These are phyloP conservation scores for Myotis planiceps DNA, from an alignment of 2,797 vertebrate genomes.

Conservation along the genomic window DNA sequence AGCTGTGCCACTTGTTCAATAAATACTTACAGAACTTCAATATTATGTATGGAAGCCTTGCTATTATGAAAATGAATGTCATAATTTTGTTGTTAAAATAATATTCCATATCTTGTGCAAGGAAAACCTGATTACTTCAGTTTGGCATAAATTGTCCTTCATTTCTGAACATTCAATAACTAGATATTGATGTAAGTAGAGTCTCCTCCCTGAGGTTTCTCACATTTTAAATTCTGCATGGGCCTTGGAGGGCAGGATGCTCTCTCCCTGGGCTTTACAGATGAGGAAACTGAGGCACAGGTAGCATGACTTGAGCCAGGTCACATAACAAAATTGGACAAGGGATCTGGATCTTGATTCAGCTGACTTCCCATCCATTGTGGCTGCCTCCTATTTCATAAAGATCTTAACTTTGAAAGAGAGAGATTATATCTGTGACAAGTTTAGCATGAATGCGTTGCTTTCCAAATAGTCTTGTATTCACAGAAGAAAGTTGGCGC, in stretches of 20 bases:
- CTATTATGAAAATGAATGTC: neutral
- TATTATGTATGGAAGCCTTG: neutral
- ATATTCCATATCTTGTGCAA: neutral
- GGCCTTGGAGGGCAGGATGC: neutral
- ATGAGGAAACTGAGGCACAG: neutral
- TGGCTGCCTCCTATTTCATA: neutral
- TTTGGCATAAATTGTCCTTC: neutral
- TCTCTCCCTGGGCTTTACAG: neutral
- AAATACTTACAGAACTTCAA: neutral
- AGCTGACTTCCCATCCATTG: neutral
- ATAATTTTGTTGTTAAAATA: slow-evolving; percentile 19
- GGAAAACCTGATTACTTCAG: neutral
- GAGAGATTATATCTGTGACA: neutral
- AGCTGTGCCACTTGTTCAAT: neutral
- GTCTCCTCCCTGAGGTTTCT: neutral
- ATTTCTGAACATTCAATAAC: neutral
- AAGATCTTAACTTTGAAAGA: slow-evolving; percentile 2
- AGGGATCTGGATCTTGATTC: neutral
- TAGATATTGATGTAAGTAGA: neutral
- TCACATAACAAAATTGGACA: neutral
- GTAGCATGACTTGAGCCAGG: neutral
- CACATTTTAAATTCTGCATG: neutral
- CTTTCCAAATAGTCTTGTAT: neutral
- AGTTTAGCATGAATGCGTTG: neutral
- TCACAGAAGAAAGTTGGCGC: neutral